Percentiles rank a stretch among this genome's conserved stretches.
These are phyloP conservation scores for Schizothorax lantsangensis DNA, from an alignment of 2,797 vertebrate genomes.

Conservation along the genomic window DNA sequence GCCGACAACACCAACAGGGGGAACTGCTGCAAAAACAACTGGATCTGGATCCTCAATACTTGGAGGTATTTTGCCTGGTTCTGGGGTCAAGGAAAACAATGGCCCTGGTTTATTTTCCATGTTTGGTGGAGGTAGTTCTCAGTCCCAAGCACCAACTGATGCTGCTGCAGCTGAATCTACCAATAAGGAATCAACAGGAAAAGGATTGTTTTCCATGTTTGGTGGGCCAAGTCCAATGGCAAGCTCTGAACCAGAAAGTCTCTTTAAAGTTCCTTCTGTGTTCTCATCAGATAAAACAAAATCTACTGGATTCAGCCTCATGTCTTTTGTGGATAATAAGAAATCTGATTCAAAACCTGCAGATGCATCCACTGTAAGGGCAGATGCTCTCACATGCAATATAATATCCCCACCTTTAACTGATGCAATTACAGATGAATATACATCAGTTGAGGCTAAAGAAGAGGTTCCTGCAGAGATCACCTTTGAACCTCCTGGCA, in stretches of 20 bases:
- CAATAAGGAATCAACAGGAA: conserved; percentile 68
- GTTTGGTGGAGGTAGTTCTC: conserved; percentile 68
- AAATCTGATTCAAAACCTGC: conserved; percentile 66
- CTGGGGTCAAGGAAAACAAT: conserved; percentile 63
- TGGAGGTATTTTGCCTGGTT: conserved; percentile 66
- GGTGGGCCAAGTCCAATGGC: conserved; percentile 66
- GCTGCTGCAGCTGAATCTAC: conserved; percentile 49
- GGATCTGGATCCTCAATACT: conserved; percentile 60
- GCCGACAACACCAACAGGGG: conserved; percentile 66
- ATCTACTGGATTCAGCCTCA: conserved; percentile 72
- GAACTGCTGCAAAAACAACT: conserved; percentile 59
- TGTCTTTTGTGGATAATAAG: conserved; percentile 74
- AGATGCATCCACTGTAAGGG: conserved; percentile 44
- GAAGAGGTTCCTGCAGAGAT: conserved; percentile 38
- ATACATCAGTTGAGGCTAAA: conserved; percentile 33
- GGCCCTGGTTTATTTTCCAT: conserved; percentile 79
- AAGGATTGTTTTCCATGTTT: conserved; percentile 78
- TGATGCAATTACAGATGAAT: conserved; percentile 46
- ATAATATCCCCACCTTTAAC: conserved; percentile 42
- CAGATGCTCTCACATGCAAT: conserved; percentile 40
- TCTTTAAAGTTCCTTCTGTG: conserved; percentile 76
- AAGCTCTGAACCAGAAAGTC: conserved; percentile 67
- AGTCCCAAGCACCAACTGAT: conserved; percentile 28
- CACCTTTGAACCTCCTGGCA: conserved; percentile 20
- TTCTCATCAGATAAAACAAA: conserved; percentile 79